Percentiles rank a stretch among this genome's conserved stretches.
phyloP scores from a whole-genome alignment of 2,113 vertebrate species.

The Petaurus breviceps region DNA sequence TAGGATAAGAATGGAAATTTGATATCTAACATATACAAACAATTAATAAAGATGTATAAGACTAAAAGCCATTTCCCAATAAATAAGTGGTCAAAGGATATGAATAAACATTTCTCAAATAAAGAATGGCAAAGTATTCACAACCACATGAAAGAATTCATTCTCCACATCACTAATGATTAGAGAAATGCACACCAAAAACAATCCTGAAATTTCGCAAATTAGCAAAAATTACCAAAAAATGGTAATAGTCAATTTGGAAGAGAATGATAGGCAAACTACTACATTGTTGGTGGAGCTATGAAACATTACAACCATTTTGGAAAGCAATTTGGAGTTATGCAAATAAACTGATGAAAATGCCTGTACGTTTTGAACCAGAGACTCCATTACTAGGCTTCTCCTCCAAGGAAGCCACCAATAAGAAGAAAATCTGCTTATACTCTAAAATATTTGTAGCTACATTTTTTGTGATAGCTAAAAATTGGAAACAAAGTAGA shows the following conservation, averaged over 20 bases:
- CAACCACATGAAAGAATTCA: background rate
- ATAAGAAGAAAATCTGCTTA: background rate
- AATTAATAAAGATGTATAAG: background rate
- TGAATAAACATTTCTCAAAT: background rate
- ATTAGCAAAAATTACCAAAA: background rate
- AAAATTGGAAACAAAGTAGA: background rate
- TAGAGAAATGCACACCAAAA: background rate
- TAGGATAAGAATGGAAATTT: background rate
- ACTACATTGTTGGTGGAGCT: background rate
- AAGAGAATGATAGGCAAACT: background rate
- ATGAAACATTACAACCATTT: background rate
- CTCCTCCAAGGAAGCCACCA: background rate
- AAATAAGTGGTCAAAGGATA: background rate
- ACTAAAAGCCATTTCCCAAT: background rate
- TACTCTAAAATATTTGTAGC: background rate
- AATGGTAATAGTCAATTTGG: background rate
- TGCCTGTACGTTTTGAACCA: background rate
- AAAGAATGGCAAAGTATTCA: background rate
- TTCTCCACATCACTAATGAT: background rate
- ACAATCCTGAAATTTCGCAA: background rate
- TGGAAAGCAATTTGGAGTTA: background rate
- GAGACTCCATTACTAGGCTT: background rate
- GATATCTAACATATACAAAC: background rate
- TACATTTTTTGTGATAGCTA: background rate
- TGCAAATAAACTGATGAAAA: background rate